Evolutionary conservation across 2,113 vertebrate genomes (phyloP).

Genomic region (Tyto alba): DNA sequence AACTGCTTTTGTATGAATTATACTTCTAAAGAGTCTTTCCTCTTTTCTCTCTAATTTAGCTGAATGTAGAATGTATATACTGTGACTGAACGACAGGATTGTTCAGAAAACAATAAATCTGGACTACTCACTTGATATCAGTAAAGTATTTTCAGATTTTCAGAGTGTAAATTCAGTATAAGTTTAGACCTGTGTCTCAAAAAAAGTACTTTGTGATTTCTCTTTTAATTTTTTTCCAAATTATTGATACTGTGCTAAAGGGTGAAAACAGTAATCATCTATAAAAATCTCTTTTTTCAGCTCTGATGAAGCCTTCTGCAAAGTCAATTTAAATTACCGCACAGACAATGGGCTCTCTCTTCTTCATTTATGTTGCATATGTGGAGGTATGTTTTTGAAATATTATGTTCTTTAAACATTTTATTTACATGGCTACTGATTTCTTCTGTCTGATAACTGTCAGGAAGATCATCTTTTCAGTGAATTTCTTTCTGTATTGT

Average conservation of each 20-base stretch:
- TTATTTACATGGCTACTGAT: background rate
- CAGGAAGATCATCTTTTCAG: background rate
- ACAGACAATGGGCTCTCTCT: conserved; percentile 89
- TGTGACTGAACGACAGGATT: background rate
- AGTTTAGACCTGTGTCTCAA: background rate
- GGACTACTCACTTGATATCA: background rate
- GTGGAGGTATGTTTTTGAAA: conserved; percentile 78
- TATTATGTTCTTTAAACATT: background rate
- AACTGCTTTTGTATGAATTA: background rate
- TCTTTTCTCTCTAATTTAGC: background rate
- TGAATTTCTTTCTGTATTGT: background rate
- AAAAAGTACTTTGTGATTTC: background rate
- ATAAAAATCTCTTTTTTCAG: conserved; percentile 70
- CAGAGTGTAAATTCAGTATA: background rate
- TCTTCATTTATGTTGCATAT: conserved; percentile 90
- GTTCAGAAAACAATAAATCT: background rate
- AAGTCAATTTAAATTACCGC: conserved; percentile 90
- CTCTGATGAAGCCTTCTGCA: conserved; percentile 91
- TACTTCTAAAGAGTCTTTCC: background rate
- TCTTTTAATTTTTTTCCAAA: background rate
- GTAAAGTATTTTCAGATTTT: background rate
- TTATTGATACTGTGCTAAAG: background rate
- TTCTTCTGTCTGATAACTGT: background rate
- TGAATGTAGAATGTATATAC: background rate
- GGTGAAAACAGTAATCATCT: background rate